Base-by-base conservation (phyloP, 2,888 invertebrate genomes). In the Drosophila peninsularis region DNA sequence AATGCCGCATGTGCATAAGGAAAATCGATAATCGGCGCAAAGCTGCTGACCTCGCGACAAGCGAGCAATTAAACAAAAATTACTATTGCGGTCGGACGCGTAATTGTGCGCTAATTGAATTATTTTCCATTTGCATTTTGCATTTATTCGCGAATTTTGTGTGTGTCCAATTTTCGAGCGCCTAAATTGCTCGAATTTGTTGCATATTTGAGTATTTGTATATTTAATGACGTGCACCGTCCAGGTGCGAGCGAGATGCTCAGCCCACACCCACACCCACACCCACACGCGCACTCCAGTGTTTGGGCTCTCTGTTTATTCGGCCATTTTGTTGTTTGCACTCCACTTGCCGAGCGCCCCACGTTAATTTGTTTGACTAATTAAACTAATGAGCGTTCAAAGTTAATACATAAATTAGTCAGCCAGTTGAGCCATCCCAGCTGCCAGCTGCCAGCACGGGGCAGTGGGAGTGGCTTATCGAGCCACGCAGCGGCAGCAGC, bases 301-400 rank as follows among this genome's bases (percentile, higher is more conserved):
- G 52, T 27, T 42, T 49, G 13, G 34, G 50, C 42, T 47, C 67
- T 61, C 45, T 83, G 88, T 84, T 87, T 62, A 79, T 82, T 87
- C 86, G 83, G 85, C 88, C 83, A 85, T 83, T 83, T 83, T 83
- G 83, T 82, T 83, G 88, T 83, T 83, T 88, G 88, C 83, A 75
- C 80, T 85, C 85, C 82, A 88, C 85, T 88, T 78, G 69, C 78
- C 71, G 71, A 77, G 82, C 80, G 83, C 83, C 89, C 80, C 87
- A 86, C 88, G 89, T 90, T 91, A 91, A 91, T 91, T 91, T 90
- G 91, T 90, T 83, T 88, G 90, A 89, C 91, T 91, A 91, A 91
- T 91, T 91, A 91, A 91, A 91, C 91, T 91, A 91, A 91, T 91
- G 91, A 91, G 91, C 91, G 91, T 86, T 90, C 90, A 91, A 91